A percentile compares a stretch with the other conserved stretches of the same genome.
Evolutionary conservation across 2,797 vertebrate genomes (phyloP).

Genomic region (Agapornis canus): DNA sequence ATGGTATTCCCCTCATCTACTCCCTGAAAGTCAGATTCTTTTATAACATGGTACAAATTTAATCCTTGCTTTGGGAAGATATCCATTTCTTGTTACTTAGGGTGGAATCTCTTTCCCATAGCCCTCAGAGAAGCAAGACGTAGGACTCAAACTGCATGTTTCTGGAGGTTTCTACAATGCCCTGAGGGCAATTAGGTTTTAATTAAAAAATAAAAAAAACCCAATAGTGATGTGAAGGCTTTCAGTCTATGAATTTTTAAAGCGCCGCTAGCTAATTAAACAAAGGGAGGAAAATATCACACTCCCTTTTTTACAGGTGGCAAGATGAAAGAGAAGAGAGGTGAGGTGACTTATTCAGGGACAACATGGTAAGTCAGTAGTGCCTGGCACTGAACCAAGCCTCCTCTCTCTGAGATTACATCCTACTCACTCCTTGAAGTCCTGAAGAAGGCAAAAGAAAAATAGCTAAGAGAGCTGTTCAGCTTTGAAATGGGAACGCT

Average conservation of each 20-base stretch:
- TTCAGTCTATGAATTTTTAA: conserved; percentile 53
- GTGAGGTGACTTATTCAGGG: conserved; percentile 48
- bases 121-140: background rate
- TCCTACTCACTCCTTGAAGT: conserved; percentile 59
- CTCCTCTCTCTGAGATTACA: conserved; percentile 48
- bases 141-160: conserved; percentile 13
- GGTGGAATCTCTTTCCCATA: background rate
- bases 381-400: conserved; percentile 43
- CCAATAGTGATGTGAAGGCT: background rate
- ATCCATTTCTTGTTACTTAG: background rate
- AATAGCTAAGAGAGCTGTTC: conserved; percentile 34
- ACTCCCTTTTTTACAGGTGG: conserved; percentile 27
- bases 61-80: background rate
- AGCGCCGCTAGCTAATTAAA: background rate
- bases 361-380: conserved; percentile 12
- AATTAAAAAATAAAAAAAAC: conserved; percentile 16
- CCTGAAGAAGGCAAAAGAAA: conserved; percentile 54
- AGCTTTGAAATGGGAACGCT: conserved; percentile 29
- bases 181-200: conserved; percentile 61
- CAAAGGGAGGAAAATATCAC: conserved; percentile 29
- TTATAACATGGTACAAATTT: fast-evolving
- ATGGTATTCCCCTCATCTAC: background rate
- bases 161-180: conserved; percentile 37
- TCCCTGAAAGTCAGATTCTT: background rate
- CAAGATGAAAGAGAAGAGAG: conserved; percentile 47